Conservation (phyloP, 2,113 vertebrate species). For the Callospermophilus lateralis region DNA sequence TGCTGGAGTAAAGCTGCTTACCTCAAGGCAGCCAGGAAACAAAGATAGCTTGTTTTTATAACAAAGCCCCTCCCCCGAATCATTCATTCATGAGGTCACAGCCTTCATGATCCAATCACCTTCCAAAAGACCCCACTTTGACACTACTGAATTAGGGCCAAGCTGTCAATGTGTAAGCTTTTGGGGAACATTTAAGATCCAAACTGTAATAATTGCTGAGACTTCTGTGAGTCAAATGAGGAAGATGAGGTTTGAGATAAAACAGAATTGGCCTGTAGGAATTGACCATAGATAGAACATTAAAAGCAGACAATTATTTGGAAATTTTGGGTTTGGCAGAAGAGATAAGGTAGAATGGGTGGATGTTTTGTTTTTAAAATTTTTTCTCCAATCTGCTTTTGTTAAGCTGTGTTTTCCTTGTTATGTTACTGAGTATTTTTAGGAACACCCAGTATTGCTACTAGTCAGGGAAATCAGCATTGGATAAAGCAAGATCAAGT, state of each 20-base stretch:
- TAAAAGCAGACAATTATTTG: neutral
- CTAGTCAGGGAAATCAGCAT: neutral
- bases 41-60: neutral
- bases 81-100: neutral
- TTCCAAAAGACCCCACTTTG: neutral
- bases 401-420: neutral
- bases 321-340: conserved; percentile 5
- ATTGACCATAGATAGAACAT: neutral
- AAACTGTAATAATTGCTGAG: neutral
- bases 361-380: neutral
- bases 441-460: neutral
- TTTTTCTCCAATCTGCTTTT: neutral
- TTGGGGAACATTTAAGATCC: neutral
- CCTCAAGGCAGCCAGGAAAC: neutral
- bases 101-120: neutral
- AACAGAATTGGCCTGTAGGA: neutral
- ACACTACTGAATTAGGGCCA: neutral
- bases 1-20: neutral
- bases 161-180: neutral
- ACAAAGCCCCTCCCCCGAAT: neutral
- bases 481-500: neutral
- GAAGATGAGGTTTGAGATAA: neutral
- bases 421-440: neutral
- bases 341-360: neutral
- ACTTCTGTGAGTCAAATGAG: neutral